phyloP scores from a whole-genome alignment of 1,140 invertebrate species.

The Heliconius nattereri region DNA sequence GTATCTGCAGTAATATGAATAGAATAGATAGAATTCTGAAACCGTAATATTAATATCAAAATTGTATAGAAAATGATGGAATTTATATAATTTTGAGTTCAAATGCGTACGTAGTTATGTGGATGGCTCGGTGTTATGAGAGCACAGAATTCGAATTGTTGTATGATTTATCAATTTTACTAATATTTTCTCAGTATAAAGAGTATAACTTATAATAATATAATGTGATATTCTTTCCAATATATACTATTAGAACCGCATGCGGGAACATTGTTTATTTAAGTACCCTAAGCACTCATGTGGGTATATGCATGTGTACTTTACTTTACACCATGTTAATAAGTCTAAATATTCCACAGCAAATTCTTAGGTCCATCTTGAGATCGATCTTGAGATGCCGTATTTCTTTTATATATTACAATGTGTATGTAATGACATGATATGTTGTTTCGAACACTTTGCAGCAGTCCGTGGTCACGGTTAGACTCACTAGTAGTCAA shows the following conservation, averaged over 20 bases:
- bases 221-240: not conserved
- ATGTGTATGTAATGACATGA: too few species aligned
- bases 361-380: too few species aligned
- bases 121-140: not conserved
- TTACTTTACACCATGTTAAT: too few species aligned
- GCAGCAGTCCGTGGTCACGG: too few species aligned
- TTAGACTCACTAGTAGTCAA: too few species aligned
- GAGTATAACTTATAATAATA: not conserved
- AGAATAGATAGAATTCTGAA: too few species aligned
- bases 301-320: not conserved
- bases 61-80: not conserved
- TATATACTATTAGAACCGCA: not conserved
- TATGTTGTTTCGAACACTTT: too few species aligned
- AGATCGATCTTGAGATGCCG: too few species aligned
- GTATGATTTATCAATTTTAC: not conserved
- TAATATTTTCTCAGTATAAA: not conserved
- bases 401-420: too few species aligned
- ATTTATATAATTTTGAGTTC: not conserved
- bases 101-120: not conserved
- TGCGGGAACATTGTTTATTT: constrained; percentile 12
- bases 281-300: not conserved
- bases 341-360: too few species aligned
- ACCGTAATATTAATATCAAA: too few species aligned
- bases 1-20: too few species aligned
- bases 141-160: not conserved